Base-by-base conservation (phyloP, 1,140 invertebrate genomes). In the Chrysoperla carnea region DNA sequence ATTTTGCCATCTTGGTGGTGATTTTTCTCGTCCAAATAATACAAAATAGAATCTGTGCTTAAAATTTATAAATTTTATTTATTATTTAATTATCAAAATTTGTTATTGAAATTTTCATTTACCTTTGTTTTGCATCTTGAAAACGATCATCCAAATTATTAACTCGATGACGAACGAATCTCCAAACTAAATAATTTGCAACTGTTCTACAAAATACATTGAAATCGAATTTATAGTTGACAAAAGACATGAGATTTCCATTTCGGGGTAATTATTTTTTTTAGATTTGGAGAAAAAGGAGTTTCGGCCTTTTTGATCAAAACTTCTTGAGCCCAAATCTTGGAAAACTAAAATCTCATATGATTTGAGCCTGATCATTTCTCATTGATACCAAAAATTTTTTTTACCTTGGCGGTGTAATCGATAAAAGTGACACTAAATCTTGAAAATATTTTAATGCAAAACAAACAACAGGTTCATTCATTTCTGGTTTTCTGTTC, bases 81-180 rank as follows among this genome's bases (percentile, higher is more conserved):
- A 33, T 33, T 33, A 33, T 2, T 33, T 33, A 33, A 33, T 33
- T n/a, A n/a, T n/a, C n/a, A n/a, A n/a, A n/a, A 11, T 33, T 11
- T 11, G 2, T 6, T 2, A 33, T 2, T 33, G 6, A 33, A 4
- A 11, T 33, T 33, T 33, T 33, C 31, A 33, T 11, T 33, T 33
- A 68, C 52, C 75, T 73, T 61, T 78, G 75, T 49, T 75, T 76
- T 8, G 70, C 72, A 29, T 69, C 69, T 48, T 75, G 66, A 58
- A 88, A 91, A 29, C 83, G 67, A 53, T 81, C 74, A 46, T 88
- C 86, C 42, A 92, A 66, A 59, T 89, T 89, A 53, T 83, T 85
- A 9, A 90, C 76, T 48, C 86, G 67, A 55, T 88, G 82, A 45
- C 83, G 73, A 28, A 92, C 79, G 52, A 92, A 86, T 47, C 87